Evolutionary conservation across 1,140 invertebrate species (phyloP).

Genomic region (Danaus melanippus): DNA sequence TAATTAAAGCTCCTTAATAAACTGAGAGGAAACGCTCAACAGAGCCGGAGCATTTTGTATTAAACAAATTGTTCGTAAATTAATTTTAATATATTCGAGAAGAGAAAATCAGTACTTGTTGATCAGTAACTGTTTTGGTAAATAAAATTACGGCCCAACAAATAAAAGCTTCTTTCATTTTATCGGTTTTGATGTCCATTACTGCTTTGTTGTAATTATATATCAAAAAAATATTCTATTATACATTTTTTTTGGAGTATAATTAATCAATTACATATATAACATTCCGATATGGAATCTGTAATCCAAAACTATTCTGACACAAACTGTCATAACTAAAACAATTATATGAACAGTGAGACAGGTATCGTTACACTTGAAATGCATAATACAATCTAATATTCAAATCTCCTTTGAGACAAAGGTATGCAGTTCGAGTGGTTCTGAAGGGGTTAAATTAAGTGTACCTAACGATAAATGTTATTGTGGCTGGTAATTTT

Average conservation of each 20-base stretch:
- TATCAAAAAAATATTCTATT: neutral
- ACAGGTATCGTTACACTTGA: constrained; percentile 27
- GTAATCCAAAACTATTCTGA: neutral
- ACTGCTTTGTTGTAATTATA: neutral
- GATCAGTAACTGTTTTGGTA: too few species aligned
- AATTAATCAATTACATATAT: neutral
- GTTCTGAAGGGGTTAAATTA: too few species aligned
- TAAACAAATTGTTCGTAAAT: too few species aligned
- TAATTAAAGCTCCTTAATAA: too few species aligned
- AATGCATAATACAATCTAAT: constrained; percentile 28
- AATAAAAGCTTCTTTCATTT: too few species aligned
- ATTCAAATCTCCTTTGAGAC: constrained; percentile 23
- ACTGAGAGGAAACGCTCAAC: too few species aligned
- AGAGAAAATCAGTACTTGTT: too few species aligned
- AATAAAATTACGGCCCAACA: too few species aligned
- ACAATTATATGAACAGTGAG: constrained; percentile 14
- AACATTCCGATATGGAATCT: neutral
- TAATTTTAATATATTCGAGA: too few species aligned
- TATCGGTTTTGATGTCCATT: neutral
- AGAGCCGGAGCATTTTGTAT: too few species aligned
- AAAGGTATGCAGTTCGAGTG: constrained; percentile 9
- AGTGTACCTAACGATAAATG: too few species aligned
- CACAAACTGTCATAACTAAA: constrained; percentile 8
- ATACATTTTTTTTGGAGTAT: neutral
- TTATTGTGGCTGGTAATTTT: too few species aligned